Evolutionary conservation across 1,140 invertebrate species (phyloP).

Genomic region (Phortica variegata): DNA sequence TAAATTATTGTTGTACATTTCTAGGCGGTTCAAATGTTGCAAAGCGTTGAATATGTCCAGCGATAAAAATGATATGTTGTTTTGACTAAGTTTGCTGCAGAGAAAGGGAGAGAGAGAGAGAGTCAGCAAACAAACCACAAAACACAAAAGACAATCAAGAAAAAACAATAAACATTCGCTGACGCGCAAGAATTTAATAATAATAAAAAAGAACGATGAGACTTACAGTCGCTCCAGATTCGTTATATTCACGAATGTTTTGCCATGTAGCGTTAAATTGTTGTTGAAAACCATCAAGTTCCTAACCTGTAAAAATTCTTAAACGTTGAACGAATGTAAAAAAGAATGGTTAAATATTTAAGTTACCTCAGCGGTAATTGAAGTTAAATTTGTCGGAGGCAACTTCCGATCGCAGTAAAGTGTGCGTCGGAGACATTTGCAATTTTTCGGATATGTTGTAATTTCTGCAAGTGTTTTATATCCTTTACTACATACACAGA

Average conservation of each 20-base stretch:
- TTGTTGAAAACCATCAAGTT: constrained; percentile 40
- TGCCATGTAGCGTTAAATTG: constrained; percentile 34
- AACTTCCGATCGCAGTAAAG: constrained; percentile 41
- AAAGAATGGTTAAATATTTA: neutral
- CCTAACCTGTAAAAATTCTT: constrained; percentile 22
- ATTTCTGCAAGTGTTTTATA: constrained; percentile 34
- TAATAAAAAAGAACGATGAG: neutral
- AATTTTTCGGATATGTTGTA: constrained; percentile 43
- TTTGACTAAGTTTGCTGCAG: constrained; percentile 39
- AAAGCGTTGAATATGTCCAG: constrained; percentile 36
- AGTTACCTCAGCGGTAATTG: constrained; percentile 34
- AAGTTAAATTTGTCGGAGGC: too few species aligned
- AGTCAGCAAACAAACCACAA: neutral
- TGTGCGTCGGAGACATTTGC: constrained; percentile 32
- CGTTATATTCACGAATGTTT: constrained; percentile 32
- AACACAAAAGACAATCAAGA: neutral
- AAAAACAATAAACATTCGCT: neutral
- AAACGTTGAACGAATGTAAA: neutral
- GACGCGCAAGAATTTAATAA: neutral
- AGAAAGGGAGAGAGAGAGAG: neutral
- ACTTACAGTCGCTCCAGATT: constrained; percentile 38
- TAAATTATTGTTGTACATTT: constrained; percentile 59
- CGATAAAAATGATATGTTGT: constrained; percentile 53
- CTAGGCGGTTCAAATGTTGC: constrained; percentile 33
- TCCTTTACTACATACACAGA: too few species aligned